Evolutionary conservation across 2,888 invertebrate species (phyloP), one percentile per base, ranked within the genome.

Genomic region (Dinocampus coccinellae): DNA sequence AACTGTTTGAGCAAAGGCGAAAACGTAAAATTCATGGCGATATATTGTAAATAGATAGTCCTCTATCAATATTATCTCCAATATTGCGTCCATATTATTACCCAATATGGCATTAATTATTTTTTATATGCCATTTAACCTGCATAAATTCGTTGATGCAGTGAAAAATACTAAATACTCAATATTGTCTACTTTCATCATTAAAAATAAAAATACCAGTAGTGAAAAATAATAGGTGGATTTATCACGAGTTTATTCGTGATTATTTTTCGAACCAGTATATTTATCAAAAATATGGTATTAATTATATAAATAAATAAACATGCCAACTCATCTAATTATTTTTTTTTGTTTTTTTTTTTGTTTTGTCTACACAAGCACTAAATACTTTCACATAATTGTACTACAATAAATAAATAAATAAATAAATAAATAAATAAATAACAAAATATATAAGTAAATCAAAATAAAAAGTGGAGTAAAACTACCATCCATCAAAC

Each of bases 1-100:
- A 89, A 92, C 92, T 93, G 91, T 78, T 76, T 70, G 76, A 75
- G 73, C 73, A 80, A 75, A 77, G 69, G 68, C 58, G 67, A 72
- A 68, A 62, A 74, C 65, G 67, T 33, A 36, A 24, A 60, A 36
- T 34, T 20, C 9, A 13, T 52, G 65, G 36, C 65, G 34, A 65
- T 34, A 55, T 13, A 65, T 65, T 33, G 55, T 65, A 53, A 55
- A 20, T 20, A 9, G 52, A 33, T 65, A 53, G 22, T 58, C 64
- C 53, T 20, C 22, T 42, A 55, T 65, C 3, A 29, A 26, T 55
- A 53, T 53, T 22, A 10, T 57, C 11, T 29, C 29, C 13, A 26
- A 13, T 16, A 29, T 57, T 57, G n/a, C 3, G 20, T 22, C 16
- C 3, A 22, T 4, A 53, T 4, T 10, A 53, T 10, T 22, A 16